Evolutionary conservation across 2,113 vertebrate genomes (phyloP).

Genomic region (Onychostoma macrolepis): DNA sequence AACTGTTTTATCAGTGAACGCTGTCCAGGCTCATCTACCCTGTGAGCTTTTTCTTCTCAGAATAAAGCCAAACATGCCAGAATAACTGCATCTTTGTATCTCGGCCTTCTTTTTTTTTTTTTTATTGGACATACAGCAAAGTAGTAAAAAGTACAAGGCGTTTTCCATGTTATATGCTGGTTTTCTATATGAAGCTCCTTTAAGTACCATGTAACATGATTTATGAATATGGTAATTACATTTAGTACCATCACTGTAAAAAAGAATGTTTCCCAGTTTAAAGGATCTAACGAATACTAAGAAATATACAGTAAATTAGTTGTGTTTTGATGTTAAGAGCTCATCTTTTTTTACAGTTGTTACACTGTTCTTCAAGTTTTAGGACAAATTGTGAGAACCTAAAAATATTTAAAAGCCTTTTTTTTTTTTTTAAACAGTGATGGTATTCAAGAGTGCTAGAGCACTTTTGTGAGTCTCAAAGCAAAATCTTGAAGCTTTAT

Average conservation of each 20-base stretch:
- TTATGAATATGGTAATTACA: neutral
- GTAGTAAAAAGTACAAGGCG: neutral
- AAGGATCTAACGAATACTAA: neutral
- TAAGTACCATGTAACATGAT: neutral
- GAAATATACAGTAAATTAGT: no score
- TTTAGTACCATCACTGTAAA: neutral
- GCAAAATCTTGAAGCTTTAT: neutral
- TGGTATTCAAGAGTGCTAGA: neutral
- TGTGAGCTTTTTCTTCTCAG: neutral
- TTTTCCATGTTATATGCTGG: neutral
- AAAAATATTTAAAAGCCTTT: neutral
- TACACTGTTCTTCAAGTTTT: neutral
- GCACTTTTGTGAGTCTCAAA: neutral
- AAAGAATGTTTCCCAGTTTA: neutral
- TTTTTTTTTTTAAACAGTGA: neutral
- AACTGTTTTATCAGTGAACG: neutral
- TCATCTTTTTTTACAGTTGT: neutral
- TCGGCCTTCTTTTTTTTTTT: neutral
- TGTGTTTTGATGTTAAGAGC: no score
- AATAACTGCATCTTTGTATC: neutral
- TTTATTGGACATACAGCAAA: neutral
- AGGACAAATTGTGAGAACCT: neutral
- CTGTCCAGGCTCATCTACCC: neutral
- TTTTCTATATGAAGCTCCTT: neutral
- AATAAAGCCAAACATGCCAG: slow-evolving; percentile 3